Evolutionary conservation across 2,888 invertebrate species (phyloP).

Genomic region (Drosophila leonis): DNA sequence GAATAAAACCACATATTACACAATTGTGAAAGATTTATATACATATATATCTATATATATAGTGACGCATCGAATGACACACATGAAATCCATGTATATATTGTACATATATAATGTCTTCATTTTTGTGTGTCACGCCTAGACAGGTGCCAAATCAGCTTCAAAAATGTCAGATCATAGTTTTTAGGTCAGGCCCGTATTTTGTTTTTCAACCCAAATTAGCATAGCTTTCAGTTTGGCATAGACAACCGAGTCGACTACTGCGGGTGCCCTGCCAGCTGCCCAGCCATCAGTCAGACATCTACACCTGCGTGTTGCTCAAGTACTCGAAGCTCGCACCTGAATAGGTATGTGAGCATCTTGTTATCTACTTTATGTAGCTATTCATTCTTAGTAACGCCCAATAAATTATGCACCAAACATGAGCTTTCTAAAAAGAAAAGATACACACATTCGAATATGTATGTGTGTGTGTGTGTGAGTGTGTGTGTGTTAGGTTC

Average conservation of each 20-base stretch:
- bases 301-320: constrained; percentile 42
- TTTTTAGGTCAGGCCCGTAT: constrained; percentile 64
- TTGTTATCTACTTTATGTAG: constrained; percentile 44
- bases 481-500: constrained; percentile 20
- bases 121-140: constrained; percentile 47
- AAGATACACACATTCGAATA: constrained; percentile 19
- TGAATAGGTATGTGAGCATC: constrained; percentile 24
- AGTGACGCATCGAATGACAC: constrained; percentile 36
- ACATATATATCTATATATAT: neutral
- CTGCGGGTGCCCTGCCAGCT: constrained; percentile 25
- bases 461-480: neutral
- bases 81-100: neutral
- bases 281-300: neutral
- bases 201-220: constrained; percentile 37
- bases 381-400: constrained; percentile 75
- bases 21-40: constrained; percentile 17
- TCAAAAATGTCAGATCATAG: constrained; percentile 26
- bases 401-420: constrained; percentile 75
- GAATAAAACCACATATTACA: constrained; percentile 60
- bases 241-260: constrained; percentile 9
- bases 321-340: constrained; percentile 38
- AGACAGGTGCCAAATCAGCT: constrained; percentile 35
- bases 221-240: constrained; percentile 44
- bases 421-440: constrained; percentile 73
- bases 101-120: neutral